Percentiles rank a stretch among this genome's conserved stretches.
These are phyloP conservation scores for Decapterus maruadsi DNA, from an alignment of 2,797 vertebrate genomes.

Conservation along the genomic window DNA sequence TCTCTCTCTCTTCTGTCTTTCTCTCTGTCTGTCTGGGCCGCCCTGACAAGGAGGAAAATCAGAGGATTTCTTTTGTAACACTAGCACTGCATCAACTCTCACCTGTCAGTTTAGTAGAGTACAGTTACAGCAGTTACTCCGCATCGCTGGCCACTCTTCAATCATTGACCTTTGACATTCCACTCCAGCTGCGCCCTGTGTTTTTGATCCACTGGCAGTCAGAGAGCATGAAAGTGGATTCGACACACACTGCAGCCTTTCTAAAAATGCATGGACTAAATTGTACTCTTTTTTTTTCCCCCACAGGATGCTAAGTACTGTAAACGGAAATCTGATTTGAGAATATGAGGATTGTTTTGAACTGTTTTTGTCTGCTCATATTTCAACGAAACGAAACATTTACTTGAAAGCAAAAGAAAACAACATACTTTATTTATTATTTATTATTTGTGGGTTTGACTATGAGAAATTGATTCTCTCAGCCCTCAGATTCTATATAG, in stretches of 20 bases:
- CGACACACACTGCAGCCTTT: slow-evolving; percentile 40
- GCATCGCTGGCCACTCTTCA: slow-evolving; percentile 43
- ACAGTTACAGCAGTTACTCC: slow-evolving; percentile 28
- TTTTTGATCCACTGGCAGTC: slow-evolving; percentile 44
- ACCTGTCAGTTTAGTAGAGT: slow-evolving; percentile 31
- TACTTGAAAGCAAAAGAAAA: slow-evolving; percentile 36
- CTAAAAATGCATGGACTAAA: slow-evolving; percentile 68
- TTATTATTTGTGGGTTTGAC: slow-evolving; percentile 28
- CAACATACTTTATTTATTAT: slow-evolving; percentile 23
- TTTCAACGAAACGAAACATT: slow-evolving; percentile 52
- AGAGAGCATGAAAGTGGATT: slow-evolving; percentile 40
- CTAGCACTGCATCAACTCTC: slow-evolving; percentile 39
- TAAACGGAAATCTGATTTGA: slow-evolving; percentile 41
- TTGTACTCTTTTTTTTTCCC: slow-evolving; percentile 46
- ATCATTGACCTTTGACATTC: slow-evolving; percentile 50
- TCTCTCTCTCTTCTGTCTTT: not conserved
- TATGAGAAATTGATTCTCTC: slow-evolving; percentile 22
- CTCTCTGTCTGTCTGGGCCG: slow-evolving; percentile 28
- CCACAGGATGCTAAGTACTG: slow-evolving; percentile 31
- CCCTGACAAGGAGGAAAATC: slow-evolving; percentile 35
- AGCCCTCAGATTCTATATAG: slow-evolving; percentile 33
- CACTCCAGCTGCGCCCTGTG: slow-evolving; percentile 42
- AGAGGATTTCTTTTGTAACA: slow-evolving; percentile 18
- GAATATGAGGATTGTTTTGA: slow-evolving; percentile 41
- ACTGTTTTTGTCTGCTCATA: slow-evolving; percentile 43